Percentiles rank a stretch among this genome's conserved stretches.
Conservation (phyloP, 2,113 vertebrate species). For the Callorhinus ursinus region DNA sequence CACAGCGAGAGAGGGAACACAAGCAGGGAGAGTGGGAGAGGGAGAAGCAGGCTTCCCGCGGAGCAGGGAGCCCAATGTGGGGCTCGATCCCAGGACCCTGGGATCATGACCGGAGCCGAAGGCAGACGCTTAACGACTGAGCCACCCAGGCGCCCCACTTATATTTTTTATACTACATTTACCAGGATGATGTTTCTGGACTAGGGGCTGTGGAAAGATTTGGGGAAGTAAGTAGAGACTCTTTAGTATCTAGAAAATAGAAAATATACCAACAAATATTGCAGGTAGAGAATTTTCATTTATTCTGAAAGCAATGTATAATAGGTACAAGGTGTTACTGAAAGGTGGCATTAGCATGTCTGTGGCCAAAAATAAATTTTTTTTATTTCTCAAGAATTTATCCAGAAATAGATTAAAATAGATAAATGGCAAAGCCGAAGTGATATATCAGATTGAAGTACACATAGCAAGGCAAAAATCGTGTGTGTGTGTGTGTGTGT, state of each 20-base stretch:
- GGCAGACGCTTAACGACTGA: too few relatives aligned
- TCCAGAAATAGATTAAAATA: neutral
- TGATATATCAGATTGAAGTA: neutral
- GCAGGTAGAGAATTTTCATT: neutral
- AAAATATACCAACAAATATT: neutral
- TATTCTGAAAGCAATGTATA: neutral
- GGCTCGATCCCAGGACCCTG: too few relatives aligned
- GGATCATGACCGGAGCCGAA: too few relatives aligned
- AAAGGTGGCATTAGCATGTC: neutral
- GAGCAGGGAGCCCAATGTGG: too few relatives aligned
- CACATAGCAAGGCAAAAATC: neutral
- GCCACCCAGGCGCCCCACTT: too few relatives aligned
- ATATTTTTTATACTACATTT: neutral
- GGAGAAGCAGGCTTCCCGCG: too few relatives aligned
- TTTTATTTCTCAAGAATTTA: neutral
- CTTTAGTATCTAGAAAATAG: constrained; percentile 21
- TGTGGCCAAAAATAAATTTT: neutral
- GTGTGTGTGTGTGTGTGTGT: neutral
- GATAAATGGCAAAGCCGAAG: neutral
- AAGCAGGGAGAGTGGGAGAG: too few relatives aligned
- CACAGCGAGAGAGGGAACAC: too few relatives aligned
- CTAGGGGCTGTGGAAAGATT: neutral
- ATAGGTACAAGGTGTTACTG: neutral
- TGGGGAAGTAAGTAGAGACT: neutral
- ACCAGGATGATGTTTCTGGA: constrained; percentile 11